Evolutionary conservation across 2,888 invertebrate species (phyloP), one percentile per base, ranked within the genome.

Genomic region (Cenopis cana): DNA sequence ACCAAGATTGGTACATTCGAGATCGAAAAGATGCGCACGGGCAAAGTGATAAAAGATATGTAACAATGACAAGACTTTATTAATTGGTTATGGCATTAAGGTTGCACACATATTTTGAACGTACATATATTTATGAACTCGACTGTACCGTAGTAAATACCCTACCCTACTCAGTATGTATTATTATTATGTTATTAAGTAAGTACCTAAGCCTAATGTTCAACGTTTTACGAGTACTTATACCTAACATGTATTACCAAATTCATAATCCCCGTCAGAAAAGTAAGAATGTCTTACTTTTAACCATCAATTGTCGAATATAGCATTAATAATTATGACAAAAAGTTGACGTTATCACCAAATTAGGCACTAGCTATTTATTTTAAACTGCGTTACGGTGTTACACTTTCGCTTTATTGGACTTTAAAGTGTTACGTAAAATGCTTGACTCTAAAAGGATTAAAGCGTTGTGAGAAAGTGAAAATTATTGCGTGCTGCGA

Each of bases 401-500:
- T 54, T 38, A n/a, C 41, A 36, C 70, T 70, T 70, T 70, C 65
- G 54, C 59, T 70, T n/a, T 24, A 33, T 70, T 59, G 65, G 36
- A 49, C 49, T 38, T 61, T 61, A 67, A 66, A 64, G 18, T 61
- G 55, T 71, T 71, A 67, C 46, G 60, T 55, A 55, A 49, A 71
- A 67, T 55, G 60, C 24, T 70, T 36, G 20, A 61, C 55, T 67
- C 29, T 71, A 67, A 67, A 71, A 71, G 71, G 67, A 71, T 71
- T 69, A 52, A 57, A 69, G n/a, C n/a, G 52, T 50, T 61, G 49
- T 66, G 67, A 71, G 71, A 67, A 71, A 73, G 73, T 64, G 62
- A 70, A 70, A 73, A 59, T 55, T 65, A 69, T 73, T 70, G 60
- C 73, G 70, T 71, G 70, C 57, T 49, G 62, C 62, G 24, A 62